These are phyloP conservation scores for Pseudomyrmex gracilis DNA, from an alignment of 1,140 invertebrate genomes.

Conservation along the genomic window DNA sequence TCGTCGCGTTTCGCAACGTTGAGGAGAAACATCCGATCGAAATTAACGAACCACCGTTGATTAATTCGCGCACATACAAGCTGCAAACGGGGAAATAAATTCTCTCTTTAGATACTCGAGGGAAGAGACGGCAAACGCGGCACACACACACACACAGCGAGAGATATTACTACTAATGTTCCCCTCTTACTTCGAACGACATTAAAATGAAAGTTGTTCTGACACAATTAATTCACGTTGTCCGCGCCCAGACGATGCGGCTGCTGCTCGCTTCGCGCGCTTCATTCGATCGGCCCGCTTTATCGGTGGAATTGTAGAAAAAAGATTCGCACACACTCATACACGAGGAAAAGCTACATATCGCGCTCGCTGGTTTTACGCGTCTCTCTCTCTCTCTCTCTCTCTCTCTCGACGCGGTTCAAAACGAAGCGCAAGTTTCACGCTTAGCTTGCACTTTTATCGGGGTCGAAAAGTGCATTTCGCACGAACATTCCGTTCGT, in stretches of 20 bases:
- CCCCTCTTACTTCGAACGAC: conserved; percentile 14
- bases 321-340: background rate
- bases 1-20: background rate
- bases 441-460: background rate
- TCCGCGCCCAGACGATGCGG: conserved; percentile 33
- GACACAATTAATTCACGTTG: conserved; percentile 58
- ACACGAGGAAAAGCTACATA: background rate
- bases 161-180: conserved; percentile 6
- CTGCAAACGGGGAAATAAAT: conserved; percentile 18
- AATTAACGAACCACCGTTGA: no score
- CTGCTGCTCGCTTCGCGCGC: conserved; percentile 9
- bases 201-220: conserved; percentile 66
- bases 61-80: no score
- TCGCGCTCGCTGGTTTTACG: background rate
- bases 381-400: no score
- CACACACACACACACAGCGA: background rate
- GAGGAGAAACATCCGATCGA: background rate
- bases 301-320: conserved; percentile 6
- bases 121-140: conserved; percentile 1
- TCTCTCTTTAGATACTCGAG: background rate
- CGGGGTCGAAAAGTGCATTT: conserved; percentile 10
- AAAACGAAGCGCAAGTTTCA: background rate
- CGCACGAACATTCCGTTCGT: background rate
- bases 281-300: conserved; percentile 34
- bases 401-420: background rate